A percentile compares a stretch with the other conserved stretches of the same genome.
phyloP scores from a whole-genome alignment of 2,797 vertebrate genomes.

The Characodon lateralis region DNA sequence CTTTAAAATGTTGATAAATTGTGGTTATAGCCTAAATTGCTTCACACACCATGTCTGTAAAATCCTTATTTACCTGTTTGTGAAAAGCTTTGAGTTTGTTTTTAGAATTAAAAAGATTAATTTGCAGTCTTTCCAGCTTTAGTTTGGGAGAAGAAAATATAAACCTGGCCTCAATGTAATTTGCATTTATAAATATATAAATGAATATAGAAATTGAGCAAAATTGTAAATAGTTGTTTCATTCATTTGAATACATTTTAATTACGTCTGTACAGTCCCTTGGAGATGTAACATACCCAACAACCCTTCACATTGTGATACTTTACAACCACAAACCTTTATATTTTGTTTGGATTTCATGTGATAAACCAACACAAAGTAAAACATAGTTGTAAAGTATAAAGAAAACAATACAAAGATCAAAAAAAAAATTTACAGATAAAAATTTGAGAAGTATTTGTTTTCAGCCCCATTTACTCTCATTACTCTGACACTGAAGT shows the following conservation, averaged over 20 bases:
- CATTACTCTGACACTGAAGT: not conserved
- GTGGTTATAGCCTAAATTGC: not conserved
- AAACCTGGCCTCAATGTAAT: not conserved
- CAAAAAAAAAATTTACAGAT: no score
- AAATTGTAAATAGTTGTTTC: not conserved
- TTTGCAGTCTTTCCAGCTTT: not conserved
- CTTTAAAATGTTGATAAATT: slow-evolving; percentile 5
- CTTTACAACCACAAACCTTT: not conserved
- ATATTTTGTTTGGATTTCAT: not conserved
- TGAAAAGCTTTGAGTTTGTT: slow-evolving; percentile 9
- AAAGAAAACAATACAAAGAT: not conserved
- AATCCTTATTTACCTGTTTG: not conserved
- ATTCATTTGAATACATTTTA: not conserved
- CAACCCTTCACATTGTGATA: no score
- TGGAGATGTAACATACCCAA: no score
- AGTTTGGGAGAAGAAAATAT: not conserved
- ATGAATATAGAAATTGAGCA: not conserved
- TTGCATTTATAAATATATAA: not conserved
- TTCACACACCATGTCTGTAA: slow-evolving; percentile 27
- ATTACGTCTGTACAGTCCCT: not conserved
- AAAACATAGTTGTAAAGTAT: not conserved
- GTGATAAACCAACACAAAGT: not conserved
- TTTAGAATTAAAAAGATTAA: not conserved
- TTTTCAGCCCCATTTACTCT: not conserved
- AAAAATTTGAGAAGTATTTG: not conserved